phyloP scores from a whole-genome alignment of 1,140 invertebrate species.

The Phenacoccus solenopsis region DNA sequence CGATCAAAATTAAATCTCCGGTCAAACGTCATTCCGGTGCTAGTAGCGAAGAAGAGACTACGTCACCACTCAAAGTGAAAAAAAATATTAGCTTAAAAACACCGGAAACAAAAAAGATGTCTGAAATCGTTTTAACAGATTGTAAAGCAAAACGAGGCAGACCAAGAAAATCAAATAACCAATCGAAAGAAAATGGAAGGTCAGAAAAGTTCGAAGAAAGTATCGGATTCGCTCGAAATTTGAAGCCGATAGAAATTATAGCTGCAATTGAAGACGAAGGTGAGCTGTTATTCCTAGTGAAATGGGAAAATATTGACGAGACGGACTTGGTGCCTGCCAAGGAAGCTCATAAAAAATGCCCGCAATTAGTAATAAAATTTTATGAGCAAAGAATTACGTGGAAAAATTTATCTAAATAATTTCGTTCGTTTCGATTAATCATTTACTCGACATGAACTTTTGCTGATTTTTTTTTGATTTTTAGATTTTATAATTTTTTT shows the following conservation, averaged over 20 bases:
- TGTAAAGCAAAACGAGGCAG: not conserved
- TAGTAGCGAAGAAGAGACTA: too few species aligned
- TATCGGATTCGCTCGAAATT: slow-evolving; percentile 74
- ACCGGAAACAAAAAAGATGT: too few species aligned
- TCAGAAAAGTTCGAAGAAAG: not conserved
- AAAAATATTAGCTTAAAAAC: too few species aligned
- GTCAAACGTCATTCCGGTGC: too few species aligned
- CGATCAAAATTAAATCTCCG: not conserved
- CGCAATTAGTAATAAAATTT: slow-evolving; percentile 72
- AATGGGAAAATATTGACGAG: slow-evolving; percentile 66
- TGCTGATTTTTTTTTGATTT: too few species aligned
- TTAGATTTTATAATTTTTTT: too few species aligned
- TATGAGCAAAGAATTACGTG: slow-evolving; percentile 47
- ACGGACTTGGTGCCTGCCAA: slow-evolving; percentile 65
- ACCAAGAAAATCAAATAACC: too few species aligned
- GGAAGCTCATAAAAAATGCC: slow-evolving; percentile 60
- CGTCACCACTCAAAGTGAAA: too few species aligned
- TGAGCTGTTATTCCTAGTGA: slow-evolving; percentile 93
- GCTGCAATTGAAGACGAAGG: slow-evolving; percentile 89
- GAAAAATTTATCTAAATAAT: too few species aligned
- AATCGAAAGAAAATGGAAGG: not conserved
- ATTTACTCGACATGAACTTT: too few species aligned
- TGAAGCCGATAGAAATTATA: slow-evolving; percentile 87
- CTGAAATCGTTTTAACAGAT: too few species aligned
- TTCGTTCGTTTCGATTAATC: too few species aligned